Evolutionary conservation across 1,140 invertebrate species (phyloP).

Genomic region (Euborellia annulipes): DNA sequence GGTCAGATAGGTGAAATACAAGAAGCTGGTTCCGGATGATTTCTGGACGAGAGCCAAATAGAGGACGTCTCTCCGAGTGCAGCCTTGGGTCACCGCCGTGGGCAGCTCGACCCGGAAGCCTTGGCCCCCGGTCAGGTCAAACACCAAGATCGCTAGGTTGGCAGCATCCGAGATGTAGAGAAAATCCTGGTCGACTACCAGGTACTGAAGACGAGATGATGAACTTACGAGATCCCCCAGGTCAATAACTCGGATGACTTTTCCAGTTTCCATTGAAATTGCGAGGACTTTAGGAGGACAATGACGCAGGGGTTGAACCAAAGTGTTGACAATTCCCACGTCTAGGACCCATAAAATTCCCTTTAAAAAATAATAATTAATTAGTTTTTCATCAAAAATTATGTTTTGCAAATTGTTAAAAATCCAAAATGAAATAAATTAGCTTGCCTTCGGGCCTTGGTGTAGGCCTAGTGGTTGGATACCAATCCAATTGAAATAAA

Average conservation of each 20-base stretch:
- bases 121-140: conserved; percentile 36
- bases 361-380: background rate
- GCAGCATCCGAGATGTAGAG: conserved; percentile 46
- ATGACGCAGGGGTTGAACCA: conserved; percentile 32
- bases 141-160: conserved; percentile 41
- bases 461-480: too few species aligned
- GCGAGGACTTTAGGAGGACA: conserved; percentile 20
- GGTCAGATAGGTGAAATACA: conserved; percentile 41
- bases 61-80: conserved; percentile 34
- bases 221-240: conserved; percentile 1
- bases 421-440: too few species aligned
- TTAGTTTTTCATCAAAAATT: too few species aligned
- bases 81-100: conserved; percentile 23
- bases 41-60: conserved; percentile 35
- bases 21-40: conserved; percentile 30
- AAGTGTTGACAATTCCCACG: conserved; percentile 36
- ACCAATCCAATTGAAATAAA: too few species aligned
- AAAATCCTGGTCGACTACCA: conserved; percentile 32
- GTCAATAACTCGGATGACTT: conserved; percentile 8
- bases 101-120: conserved; percentile 24
- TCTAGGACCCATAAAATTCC: conserved; percentile 42
- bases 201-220: conserved; percentile 33
- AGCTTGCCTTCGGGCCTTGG: too few species aligned
- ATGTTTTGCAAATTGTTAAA: too few species aligned
- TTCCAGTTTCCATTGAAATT: conserved; percentile 24